Conservation (phyloP, 2,797 vertebrate species). For the Telmatherina bonti region DNA sequence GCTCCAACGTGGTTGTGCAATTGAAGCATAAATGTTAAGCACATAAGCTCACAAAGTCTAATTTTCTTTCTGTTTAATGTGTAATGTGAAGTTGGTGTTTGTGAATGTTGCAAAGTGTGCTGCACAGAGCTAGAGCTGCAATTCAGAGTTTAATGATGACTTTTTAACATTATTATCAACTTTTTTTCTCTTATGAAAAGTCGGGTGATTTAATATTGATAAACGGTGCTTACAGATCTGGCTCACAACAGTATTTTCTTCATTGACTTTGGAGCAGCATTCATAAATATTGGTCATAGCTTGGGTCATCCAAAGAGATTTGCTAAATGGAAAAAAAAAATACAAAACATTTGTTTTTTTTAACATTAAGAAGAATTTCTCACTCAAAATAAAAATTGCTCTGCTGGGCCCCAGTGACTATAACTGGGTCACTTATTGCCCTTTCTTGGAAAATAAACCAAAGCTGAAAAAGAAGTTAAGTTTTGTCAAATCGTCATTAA, state of each 20-base stretch:
- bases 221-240: background rate
- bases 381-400: too few species aligned
- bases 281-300: background rate
- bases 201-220: background rate
- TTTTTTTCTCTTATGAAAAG: too few species aligned
- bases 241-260: too few species aligned
- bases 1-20: background rate
- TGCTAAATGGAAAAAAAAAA: background rate
- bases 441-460: background rate
- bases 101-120: background rate
- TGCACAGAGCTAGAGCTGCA: background rate
- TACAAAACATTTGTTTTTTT: too few species aligned
- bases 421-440: too few species aligned
- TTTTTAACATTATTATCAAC: background rate
- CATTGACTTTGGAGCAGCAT: too few species aligned
- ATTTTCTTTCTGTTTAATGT: background rate
- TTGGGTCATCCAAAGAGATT: too few species aligned
- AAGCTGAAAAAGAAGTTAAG: too few species aligned
- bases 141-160: background rate
- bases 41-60: background rate
- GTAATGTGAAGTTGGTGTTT: background rate
- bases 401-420: too few species aligned
- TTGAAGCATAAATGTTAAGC: background rate
- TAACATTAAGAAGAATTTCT: too few species aligned
- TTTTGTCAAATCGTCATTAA: background rate